Conservation (phyloP, 2,113 vertebrate genomes). For the Carassius carassius region DNA sequence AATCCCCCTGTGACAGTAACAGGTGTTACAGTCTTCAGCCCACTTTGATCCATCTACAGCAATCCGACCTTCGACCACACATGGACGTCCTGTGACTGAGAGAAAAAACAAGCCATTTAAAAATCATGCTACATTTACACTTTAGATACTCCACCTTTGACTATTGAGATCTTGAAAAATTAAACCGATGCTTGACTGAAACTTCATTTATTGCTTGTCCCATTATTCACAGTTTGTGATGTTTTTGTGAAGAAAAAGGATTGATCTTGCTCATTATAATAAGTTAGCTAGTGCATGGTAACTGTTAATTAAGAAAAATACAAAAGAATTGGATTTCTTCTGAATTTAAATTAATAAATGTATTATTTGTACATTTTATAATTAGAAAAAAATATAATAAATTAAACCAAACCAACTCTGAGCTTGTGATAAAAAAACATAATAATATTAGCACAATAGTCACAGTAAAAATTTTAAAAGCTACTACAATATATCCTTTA, state of each 20-base stretch:
- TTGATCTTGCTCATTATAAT: background rate
- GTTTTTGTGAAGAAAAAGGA: background rate
- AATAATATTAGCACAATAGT: background rate
- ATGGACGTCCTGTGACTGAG: conserved; percentile 81
- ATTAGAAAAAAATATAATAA: background rate
- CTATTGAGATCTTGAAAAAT: background rate
- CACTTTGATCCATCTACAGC: conserved; percentile 81
- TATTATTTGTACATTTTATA: too few relatives aligned
- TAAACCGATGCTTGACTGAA: too few relatives aligned
- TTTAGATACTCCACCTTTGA: background rate
- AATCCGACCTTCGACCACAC: conserved; percentile 71
- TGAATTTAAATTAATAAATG: background rate
- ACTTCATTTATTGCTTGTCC: background rate
- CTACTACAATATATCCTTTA: background rate
- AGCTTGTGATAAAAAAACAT: background rate
- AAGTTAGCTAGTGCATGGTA: background rate
- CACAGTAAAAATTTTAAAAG: background rate
- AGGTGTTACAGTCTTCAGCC: conserved; percentile 86
- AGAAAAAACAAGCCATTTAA: background rate
- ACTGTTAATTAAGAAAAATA: background rate
- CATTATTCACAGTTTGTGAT: background rate
- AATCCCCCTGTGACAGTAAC: conserved; percentile 81
- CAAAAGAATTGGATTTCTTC: background rate
- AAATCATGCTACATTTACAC: background rate
- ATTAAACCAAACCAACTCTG: background rate